A percentile compares a stretch with the other conserved stretches of the same genome.
Conservation (phyloP, 2,888 invertebrate species). For the Drosophila recens region DNA sequence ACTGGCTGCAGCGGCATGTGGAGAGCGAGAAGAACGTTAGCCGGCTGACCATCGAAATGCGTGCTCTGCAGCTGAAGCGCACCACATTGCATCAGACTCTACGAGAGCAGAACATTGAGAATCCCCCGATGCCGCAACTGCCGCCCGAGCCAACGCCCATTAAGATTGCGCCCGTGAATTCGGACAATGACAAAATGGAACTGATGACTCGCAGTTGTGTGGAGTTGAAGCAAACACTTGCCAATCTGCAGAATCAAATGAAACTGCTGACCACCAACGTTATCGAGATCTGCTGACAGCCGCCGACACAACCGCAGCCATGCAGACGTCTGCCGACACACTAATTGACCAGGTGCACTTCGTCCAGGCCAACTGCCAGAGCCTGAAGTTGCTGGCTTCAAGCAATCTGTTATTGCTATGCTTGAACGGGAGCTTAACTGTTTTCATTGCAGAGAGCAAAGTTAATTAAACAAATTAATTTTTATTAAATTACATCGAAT, state of each 20-base stretch:
- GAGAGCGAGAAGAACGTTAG: constrained; percentile 91
- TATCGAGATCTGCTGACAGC: constrained; percentile 46
- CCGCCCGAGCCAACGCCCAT: constrained; percentile 84
- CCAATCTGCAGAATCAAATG: constrained; percentile 87
- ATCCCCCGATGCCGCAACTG: constrained; percentile 86
- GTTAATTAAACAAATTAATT: no score
- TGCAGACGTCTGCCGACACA: no score
- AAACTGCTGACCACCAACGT: constrained; percentile 82
- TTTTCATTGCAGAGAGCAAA: no score
- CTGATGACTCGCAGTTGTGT: constrained; percentile 88
- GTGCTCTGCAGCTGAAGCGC: constrained; percentile 89
- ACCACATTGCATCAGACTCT: constrained; percentile 86
- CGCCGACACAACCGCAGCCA: no score
- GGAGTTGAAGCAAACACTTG: constrained; percentile 87
- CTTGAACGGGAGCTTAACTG: no score
- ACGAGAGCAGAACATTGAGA: constrained; percentile 87
- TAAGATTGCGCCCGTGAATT: constrained; percentile 57
- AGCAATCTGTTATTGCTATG: no score
- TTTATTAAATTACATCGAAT: no score
- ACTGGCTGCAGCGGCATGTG: constrained; percentile 87
- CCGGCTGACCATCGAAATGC: constrained; percentile 86
- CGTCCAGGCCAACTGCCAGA: no score
- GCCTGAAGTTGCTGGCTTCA: no score
- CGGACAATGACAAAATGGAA: constrained; percentile 86
- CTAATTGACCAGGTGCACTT: no score